A percentile compares a stretch with the other conserved stretches of the same genome.
phyloP scores from a whole-genome alignment of 2,888 invertebrate species.

The Drymonia ruficornis region DNA sequence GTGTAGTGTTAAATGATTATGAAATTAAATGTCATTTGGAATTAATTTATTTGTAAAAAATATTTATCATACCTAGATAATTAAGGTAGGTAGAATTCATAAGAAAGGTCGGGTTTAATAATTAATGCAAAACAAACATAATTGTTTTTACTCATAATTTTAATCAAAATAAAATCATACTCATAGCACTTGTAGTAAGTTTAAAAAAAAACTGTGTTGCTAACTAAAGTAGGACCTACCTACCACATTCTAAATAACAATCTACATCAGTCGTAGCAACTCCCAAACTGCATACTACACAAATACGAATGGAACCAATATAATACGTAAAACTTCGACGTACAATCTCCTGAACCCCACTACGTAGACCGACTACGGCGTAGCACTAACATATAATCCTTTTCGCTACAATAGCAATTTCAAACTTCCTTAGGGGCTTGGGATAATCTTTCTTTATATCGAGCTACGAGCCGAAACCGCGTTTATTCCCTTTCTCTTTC shows the following conservation, averaged over 20 bases:
- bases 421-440: conserved; percentile 85
- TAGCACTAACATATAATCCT: conserved; percentile 85
- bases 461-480: conserved; percentile 71
- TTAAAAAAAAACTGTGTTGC: background rate
- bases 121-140: too few species aligned
- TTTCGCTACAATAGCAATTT: conserved; percentile 86
- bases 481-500: conserved; percentile 55
- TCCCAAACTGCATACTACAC: background rate
- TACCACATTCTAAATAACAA: too few species aligned
- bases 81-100: too few species aligned
- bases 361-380: conserved; percentile 77
- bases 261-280: background rate
- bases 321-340: conserved; percentile 49
- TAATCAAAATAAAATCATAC: too few species aligned
- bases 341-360: conserved; percentile 61
- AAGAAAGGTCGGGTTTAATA: too few species aligned
- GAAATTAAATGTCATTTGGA: background rate
- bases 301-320: conserved; percentile 38
- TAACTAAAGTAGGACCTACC: too few species aligned
- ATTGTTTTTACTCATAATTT: too few species aligned
- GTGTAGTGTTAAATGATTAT: conserved; percentile 11
- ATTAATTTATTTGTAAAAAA: background rate
- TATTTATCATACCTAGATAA: too few species aligned
- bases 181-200: background rate
- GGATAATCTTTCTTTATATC: conserved; percentile 86